Base-by-base conservation (phyloP, 2,113 vertebrate species). In the Albula glossodonta region DNA sequence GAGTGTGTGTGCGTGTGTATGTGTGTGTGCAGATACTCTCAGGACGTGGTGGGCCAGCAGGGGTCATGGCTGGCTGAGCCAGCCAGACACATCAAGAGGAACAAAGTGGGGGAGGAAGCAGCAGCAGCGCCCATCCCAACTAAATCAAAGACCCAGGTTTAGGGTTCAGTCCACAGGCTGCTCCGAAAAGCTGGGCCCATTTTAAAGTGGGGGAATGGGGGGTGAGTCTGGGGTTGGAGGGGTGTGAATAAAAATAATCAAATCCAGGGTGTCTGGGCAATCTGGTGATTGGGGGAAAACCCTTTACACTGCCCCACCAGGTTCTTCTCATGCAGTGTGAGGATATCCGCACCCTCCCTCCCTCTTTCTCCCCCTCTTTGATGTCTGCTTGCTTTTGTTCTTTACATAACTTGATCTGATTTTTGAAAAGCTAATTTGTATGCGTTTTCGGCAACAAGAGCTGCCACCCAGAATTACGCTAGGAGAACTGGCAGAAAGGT, bases 381-480 rank as follows among this genome's bases (percentile, higher is more conserved):
- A 98, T 96, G 96, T 96, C 91, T 84, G 92, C 93, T 93, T 92
- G 93, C 93, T 96, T 97, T 98, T 97, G 96, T 97, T 95, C 96
- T 96, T 95, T 94, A 96, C 95, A 96, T 96, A 96, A 95, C 94
- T 95, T 93, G 91, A 96, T 92, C 94, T 93, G 92, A 95, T 97
- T 95, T 97, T 94, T 90, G 60, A 93, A 93, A 92, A 90, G 86
- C 93, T 96, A 90, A 96, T 97, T 97, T 96, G 95, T 97, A 97
- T 97, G 95, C 96, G 94, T 92, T 92, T 89, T 88, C 91, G 86
- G 87, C 82, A 90, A 93, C 91, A 88, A 66, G 89, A 88, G 81
- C 90, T 85, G 92, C 96, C 96, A 97, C 96, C 96, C 96, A 97
- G 94, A 96, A 96, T 96, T 92, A 94, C 93, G 93, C 66, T 82